These are phyloP conservation scores for Drosophila setosimentum DNA, from an alignment of 2,888 invertebrate genomes.

Conservation along the genomic window DNA sequence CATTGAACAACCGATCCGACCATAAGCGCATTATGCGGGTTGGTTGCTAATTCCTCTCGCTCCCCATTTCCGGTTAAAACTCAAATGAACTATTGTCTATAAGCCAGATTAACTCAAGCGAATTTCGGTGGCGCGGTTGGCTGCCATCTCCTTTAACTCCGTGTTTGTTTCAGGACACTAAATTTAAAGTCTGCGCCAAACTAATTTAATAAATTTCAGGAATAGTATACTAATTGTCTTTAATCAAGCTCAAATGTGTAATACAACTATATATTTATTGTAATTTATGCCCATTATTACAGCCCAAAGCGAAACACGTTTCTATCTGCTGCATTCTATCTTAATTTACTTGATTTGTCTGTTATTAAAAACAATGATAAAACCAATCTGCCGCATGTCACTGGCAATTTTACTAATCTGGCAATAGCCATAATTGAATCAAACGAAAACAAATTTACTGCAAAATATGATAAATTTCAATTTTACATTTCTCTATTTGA, in stretches of 20 bases:
- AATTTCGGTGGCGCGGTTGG: slow-evolving; percentile 27
- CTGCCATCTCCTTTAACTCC: slow-evolving; percentile 27
- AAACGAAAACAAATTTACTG: not conserved
- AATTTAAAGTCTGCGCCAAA: not conserved
- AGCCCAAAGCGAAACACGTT: not conserved
- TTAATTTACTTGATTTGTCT: not conserved
- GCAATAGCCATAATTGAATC: not conserved
- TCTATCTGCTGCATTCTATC: not conserved
- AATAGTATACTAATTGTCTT: not conserved
- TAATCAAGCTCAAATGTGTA: not conserved
- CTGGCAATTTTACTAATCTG: not conserved
- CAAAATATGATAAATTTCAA: slow-evolving; percentile 10
- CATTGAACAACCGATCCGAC: slow-evolving; percentile 63
- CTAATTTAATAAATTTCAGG: not conserved
- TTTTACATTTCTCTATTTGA: not conserved
- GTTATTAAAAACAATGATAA: slow-evolving; percentile 1
- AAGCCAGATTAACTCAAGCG: slow-evolving; percentile 49
- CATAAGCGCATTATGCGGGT: slow-evolving; percentile 78
- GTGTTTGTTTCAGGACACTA: not conserved
- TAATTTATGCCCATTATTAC: not conserved
- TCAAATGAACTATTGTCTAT: slow-evolving; percentile 81
- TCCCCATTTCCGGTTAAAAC: slow-evolving; percentile 11
- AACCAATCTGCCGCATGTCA: not conserved
- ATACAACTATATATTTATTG: not conserved
- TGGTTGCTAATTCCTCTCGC: slow-evolving; percentile 22